These are phyloP conservation scores for Sakesphorus luctuosus DNA, from an alignment of 2,113 vertebrate genomes.

Conservation along the genomic window DNA sequence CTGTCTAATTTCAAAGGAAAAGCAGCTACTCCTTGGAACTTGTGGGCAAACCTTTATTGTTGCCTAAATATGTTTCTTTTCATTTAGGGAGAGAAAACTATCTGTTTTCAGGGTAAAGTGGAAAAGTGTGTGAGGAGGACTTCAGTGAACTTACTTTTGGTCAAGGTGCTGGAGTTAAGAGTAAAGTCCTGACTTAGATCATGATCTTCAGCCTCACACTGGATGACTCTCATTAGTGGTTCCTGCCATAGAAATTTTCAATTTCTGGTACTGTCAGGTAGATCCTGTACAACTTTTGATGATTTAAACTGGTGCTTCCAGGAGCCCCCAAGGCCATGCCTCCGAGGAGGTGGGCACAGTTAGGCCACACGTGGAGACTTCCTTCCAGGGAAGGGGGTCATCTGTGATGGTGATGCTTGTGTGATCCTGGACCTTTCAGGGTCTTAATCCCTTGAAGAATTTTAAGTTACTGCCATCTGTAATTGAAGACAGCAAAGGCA, in stretches of 20 bases:
- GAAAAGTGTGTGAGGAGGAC: not conserved
- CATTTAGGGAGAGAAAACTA: not conserved
- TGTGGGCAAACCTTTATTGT: not conserved
- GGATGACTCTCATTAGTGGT: not conserved
- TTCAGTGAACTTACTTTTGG: not conserved
- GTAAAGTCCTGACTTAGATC: not conserved
- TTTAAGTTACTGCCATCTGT: not conserved
- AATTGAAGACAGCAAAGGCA: not conserved
- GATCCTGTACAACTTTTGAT: not conserved
- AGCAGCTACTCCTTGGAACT: not conserved
- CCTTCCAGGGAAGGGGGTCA: not conserved
- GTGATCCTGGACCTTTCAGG: not conserved
- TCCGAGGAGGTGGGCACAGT: not conserved
- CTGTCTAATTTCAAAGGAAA: not conserved
- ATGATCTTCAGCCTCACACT: not conserved
- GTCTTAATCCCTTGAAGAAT: not conserved
- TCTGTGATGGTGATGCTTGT: not conserved
- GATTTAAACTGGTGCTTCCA: rapidly evolving
- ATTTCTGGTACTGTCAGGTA: not conserved
- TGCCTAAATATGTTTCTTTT: not conserved
- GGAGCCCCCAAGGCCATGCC: not conserved
- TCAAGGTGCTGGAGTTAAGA: not conserved
- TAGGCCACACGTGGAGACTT: not conserved
- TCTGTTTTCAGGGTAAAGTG: not conserved
- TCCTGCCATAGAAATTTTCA: not conserved